Evolutionary conservation across 2,888 invertebrate genomes (phyloP).

Genomic region (Leucoma salicis): DNA sequence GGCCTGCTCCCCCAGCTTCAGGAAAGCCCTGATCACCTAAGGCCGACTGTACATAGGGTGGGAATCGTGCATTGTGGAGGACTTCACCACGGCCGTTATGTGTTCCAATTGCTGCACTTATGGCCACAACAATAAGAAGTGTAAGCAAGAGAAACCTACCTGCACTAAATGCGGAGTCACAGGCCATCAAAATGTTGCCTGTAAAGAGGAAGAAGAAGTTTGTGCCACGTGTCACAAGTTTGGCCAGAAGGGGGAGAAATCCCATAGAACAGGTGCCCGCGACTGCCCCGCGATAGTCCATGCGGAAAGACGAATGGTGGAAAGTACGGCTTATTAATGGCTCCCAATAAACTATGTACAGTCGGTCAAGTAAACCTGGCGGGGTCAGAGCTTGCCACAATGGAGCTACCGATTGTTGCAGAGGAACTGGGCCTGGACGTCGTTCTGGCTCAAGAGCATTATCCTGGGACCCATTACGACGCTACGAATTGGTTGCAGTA

Average conservation of each 20-base stretch:
- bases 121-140: background rate
- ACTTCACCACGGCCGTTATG: background rate
- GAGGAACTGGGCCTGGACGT: background rate
- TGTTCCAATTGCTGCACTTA: background rate
- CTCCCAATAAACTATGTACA: too few species aligned
- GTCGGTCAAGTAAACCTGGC: background rate
- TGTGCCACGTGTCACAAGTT: background rate
- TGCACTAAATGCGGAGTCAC: background rate
- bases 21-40: background rate
- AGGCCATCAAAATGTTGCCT: background rate
- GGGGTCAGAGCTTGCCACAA: background rate
- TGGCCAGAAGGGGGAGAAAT: background rate
- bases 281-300: background rate
- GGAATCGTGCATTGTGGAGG: constrained; percentile 1
- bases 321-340: background rate
- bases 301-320: background rate
- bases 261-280: background rate
- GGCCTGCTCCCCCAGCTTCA: background rate
- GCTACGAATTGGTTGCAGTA: background rate
- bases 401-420: background rate
- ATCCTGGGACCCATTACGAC: background rate
- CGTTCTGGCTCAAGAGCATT: background rate
- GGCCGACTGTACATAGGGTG: background rate
- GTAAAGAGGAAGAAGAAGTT: background rate
- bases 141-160: background rate